A percentile compares a stretch with the other conserved stretches of the same genome.
Evolutionary conservation across 2,113 vertebrate species (phyloP).

Genomic region (Loxodonta africana): DNA sequence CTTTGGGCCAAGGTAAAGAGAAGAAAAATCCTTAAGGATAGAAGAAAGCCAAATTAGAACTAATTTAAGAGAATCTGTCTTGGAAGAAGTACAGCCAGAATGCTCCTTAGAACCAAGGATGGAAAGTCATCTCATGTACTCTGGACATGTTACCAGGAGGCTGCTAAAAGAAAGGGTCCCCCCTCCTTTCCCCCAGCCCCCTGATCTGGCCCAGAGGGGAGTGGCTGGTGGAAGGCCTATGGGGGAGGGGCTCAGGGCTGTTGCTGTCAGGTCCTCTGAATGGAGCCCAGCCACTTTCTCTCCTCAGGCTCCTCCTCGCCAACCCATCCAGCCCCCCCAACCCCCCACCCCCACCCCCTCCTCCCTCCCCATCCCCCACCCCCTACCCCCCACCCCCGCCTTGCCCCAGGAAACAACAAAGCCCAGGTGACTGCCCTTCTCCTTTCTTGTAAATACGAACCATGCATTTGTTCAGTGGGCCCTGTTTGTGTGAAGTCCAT

Average conservation of each 20-base stretch:
- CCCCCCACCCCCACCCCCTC: neutral
- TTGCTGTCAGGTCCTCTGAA: neutral
- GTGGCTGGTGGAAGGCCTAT: neutral
- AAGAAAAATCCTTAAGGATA: neutral
- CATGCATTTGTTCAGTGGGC: slow-evolving; percentile 80
- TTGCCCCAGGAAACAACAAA: slow-evolving; percentile 51
- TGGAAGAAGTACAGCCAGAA: too few species aligned
- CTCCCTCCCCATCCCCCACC: too few species aligned
- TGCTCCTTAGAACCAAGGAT: too few species aligned
- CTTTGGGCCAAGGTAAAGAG: neutral
- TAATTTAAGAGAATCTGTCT: neutral
- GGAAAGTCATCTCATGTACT: too few species aligned
- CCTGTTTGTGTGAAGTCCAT: slow-evolving; percentile 71
- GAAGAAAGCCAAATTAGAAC: neutral
- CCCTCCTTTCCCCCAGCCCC: neutral
- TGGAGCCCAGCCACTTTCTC: slow-evolving; percentile 47
- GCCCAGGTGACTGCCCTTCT: slow-evolving; percentile 70
- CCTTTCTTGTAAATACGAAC: slow-evolving; percentile 79
- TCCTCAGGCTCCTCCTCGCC: slow-evolving; percentile 46
- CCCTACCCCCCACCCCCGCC: neutral
- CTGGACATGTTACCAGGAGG: too few species aligned
- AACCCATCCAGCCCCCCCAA: too few species aligned
- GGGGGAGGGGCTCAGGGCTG: neutral
- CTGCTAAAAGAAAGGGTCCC: neutral
- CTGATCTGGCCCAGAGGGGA: neutral